These are phyloP conservation scores for Ictalurus punctatus DNA, from an alignment of 2,113 vertebrate species.

Conservation along the genomic window DNA sequence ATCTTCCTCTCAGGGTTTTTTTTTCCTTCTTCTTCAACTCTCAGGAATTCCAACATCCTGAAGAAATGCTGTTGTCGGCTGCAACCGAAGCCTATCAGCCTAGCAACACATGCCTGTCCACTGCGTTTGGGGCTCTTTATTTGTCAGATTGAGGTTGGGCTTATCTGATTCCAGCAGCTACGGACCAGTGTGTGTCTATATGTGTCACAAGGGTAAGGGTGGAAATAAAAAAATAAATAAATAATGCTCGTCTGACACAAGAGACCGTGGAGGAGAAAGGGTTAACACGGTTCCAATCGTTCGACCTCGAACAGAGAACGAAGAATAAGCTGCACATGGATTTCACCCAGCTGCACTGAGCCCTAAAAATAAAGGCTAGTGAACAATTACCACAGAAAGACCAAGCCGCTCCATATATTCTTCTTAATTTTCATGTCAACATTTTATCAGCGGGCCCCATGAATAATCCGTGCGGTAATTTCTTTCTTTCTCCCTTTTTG, in stretches of 20 bases:
- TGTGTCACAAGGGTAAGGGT: slow-evolving; percentile 28
- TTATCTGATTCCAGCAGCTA: slow-evolving; percentile 70
- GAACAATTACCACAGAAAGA: slow-evolving; percentile 60
- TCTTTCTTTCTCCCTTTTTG: slow-evolving; percentile 82
- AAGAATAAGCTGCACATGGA: slow-evolving; percentile 53
- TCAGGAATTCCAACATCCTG: slow-evolving; percentile 19
- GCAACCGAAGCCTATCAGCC: slow-evolving; percentile 23
- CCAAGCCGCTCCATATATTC: slow-evolving; percentile 57
- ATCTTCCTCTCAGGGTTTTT: background rate
- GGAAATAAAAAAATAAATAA: background rate
- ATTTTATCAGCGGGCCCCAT: slow-evolving; percentile 79
- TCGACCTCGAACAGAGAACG: slow-evolving; percentile 54
- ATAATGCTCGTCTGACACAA: slow-evolving; percentile 56
- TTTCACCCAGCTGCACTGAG: slow-evolving; percentile 53
- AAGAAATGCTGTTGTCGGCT: slow-evolving; percentile 24
- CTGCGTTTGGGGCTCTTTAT: slow-evolving; percentile 61
- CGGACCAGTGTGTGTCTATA: slow-evolving; percentile 33
- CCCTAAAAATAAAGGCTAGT: slow-evolving; percentile 56
- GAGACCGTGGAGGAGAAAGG: slow-evolving; percentile 63
- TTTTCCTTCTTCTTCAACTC: background rate
- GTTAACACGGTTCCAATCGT: slow-evolving; percentile 71
- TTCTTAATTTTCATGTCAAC: slow-evolving; percentile 79
- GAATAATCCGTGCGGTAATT: slow-evolving; percentile 80
- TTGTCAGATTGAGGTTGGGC: slow-evolving; percentile 66
- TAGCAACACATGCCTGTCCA: slow-evolving; percentile 58